Evolutionary conservation across 2,888 invertebrate species (phyloP), one percentile per base, ranked within the genome.

Genomic region (Perizoma affinitatum): DNA sequence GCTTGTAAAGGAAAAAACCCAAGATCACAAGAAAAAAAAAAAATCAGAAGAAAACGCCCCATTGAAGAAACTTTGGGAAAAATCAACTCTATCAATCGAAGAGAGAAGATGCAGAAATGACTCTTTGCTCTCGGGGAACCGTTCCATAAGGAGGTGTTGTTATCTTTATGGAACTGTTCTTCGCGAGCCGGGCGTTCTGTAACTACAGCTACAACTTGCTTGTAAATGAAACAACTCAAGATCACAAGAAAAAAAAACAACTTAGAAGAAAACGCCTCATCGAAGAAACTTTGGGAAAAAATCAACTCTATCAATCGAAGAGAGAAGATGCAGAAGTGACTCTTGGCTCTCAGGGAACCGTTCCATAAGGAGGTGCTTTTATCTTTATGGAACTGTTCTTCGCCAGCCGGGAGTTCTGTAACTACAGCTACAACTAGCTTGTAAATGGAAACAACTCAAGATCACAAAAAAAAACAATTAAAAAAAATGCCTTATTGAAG

Each of bases 311-410:
- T 9, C 10, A 36, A 48, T 36, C 36, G 48, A 44, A 44, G 38
- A 49, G 38, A 8, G n/a, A n/a, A 49, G 43, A 44, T 35, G 43
- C 41, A 48, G 36, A 43, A 45, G 4, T 50, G 46, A 42, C 42
- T 59, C 46, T 22, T 54, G 33, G 54, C 46, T 50, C 8, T 6
- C 10, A 42, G 54, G 45, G 59, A 59, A 50, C 59, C 41, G 59
- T 59, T 59, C 50, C 50, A 59, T 5, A 59, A 59, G 54, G 59
- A 59, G 40, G 54, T 54, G 8, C 5, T 40, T 40, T 46, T 40
- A 46, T 59, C 59, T 54, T 59, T 59, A 36, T 59, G 59, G 50
- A 59, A 59, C 59, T 59, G 59, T 50, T 59, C 59, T 46, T 59
- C 59, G n/a, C 5, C 6, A 36, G 54, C 49, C 59, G 42, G 50